Percentiles rank a stretch among this genome's conserved stretches.
Conservation (phyloP, 2,113 vertebrate species). For the Oceanodroma tethys region DNA sequence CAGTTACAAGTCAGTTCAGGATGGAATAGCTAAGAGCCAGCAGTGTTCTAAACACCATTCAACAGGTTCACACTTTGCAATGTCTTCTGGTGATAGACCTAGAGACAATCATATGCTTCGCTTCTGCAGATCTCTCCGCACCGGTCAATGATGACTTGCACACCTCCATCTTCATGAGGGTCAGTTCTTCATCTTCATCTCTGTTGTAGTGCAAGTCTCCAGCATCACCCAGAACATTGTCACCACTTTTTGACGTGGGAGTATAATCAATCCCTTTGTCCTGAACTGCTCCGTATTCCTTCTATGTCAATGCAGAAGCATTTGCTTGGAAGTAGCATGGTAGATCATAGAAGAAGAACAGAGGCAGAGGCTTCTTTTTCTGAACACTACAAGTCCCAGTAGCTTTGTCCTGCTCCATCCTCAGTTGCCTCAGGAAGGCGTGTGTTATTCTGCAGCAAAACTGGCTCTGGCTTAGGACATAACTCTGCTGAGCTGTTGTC, state of each 20-base stretch:
- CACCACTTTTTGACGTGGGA: neutral
- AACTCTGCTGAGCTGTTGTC: neutral
- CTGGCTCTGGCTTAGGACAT: neutral
- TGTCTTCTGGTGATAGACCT: neutral
- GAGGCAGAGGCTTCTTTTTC: neutral
- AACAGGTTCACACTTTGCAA: neutral
- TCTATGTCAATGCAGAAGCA: neutral
- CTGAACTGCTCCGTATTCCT: neutral
- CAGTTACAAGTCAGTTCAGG: neutral
- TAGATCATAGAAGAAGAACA: neutral
- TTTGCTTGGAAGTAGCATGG: neutral
- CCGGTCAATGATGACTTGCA: neutral
- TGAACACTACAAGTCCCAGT: neutral
- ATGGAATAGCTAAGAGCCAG: neutral
- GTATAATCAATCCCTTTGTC: neutral
- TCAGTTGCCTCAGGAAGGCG: neutral
- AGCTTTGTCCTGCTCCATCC: neutral
- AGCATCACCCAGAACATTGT: neutral
- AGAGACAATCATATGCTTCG: neutral
- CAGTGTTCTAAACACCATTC: neutral
- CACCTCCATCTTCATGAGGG: neutral
- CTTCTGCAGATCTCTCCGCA: neutral
- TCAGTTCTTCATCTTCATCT: neutral
- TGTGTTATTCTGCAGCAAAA: neutral
- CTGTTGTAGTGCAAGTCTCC: neutral